Evolutionary conservation across 2,113 vertebrate species (phyloP).

Genomic region (Gyps fulvus): DNA sequence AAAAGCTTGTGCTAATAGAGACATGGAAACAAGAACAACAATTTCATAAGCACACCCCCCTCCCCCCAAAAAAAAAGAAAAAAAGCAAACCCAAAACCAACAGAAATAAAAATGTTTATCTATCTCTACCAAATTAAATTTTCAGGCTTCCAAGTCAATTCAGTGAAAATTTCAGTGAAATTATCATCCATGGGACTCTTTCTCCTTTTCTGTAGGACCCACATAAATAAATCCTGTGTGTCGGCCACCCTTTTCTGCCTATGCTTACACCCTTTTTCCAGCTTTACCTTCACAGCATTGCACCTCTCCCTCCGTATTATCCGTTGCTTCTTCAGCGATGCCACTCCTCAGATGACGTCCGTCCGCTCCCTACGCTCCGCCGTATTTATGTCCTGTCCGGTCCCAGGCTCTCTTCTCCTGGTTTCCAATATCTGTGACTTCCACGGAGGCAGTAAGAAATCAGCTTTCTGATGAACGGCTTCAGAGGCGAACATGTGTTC

Average conservation of each 20-base stretch:
- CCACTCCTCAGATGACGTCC: not conserved
- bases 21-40: fast-evolving
- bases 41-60: fast-evolving
- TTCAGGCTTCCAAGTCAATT: not conserved
- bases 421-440: not conserved
- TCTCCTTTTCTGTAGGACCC: not conserved
- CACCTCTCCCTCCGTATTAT: not conserved
- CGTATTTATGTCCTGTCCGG: fast-evolving
- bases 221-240: not conserved
- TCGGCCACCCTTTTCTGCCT: not conserved
- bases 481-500: fast-evolving
- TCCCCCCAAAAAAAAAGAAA: too few species aligned
- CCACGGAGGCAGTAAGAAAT: not conserved
- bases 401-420: not conserved
- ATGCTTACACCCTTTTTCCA: not conserved
- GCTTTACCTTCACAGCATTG: not conserved
- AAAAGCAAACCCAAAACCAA: fast-evolving
- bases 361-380: fast-evolving
- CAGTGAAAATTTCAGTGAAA: not conserved
- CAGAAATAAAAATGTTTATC: not conserved
- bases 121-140: not conserved
- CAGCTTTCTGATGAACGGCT: not conserved
- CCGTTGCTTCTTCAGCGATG: not conserved
- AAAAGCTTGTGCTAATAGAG: not conserved
- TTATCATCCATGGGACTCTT: not conserved